Percentiles rank a stretch among this genome's conserved stretches.
Evolutionary conservation across 2,888 invertebrate genomes (phyloP).

Genomic region (Cabera pusaria): DNA sequence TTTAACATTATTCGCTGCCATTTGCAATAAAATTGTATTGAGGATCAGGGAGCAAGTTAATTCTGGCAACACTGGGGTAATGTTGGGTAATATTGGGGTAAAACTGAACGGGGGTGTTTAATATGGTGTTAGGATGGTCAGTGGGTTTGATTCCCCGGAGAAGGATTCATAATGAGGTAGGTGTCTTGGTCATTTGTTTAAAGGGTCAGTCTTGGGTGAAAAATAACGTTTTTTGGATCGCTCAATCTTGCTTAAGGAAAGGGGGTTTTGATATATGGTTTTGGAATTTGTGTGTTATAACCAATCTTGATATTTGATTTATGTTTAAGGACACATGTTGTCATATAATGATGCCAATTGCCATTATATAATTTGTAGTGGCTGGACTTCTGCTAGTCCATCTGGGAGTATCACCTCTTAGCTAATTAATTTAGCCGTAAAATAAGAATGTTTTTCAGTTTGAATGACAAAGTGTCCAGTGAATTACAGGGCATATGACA

Average conservation of each 20-base stretch:
- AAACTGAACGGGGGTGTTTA: slow-evolving; percentile 9
- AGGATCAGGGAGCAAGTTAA: slow-evolving; percentile 62
- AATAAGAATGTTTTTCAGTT: no score
- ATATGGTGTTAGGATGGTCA: slow-evolving; percentile 7
- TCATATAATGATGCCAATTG: no score
- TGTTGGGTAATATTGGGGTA: no score
- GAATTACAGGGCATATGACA: no score
- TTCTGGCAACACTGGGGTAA: slow-evolving; percentile 47
- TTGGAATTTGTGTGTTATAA: no score
- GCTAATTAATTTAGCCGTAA: no score
- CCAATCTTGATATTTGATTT: no score
- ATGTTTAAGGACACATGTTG: no score
- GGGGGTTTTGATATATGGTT: neutral
- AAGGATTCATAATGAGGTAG: slow-evolving; percentile 26
- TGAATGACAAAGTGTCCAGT: no score
- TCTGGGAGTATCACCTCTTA: no score
- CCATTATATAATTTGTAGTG: no score
- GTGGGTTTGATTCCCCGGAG: slow-evolving; percentile 54
- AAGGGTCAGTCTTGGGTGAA: slow-evolving; percentile 14
- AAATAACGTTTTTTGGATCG: slow-evolving; percentile 5
- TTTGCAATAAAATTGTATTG: slow-evolving; percentile 74
- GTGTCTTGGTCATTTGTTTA: slow-evolving; percentile 24
- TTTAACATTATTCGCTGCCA: slow-evolving; percentile 68
- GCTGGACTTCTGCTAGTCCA: no score
- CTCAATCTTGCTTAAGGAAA: slow-evolving; percentile 16